Percentiles rank a stretch among this genome's conserved stretches.
These are phyloP conservation scores for Colletes collaris DNA, from an alignment of 2,888 invertebrate genomes.

Conservation along the genomic window DNA sequence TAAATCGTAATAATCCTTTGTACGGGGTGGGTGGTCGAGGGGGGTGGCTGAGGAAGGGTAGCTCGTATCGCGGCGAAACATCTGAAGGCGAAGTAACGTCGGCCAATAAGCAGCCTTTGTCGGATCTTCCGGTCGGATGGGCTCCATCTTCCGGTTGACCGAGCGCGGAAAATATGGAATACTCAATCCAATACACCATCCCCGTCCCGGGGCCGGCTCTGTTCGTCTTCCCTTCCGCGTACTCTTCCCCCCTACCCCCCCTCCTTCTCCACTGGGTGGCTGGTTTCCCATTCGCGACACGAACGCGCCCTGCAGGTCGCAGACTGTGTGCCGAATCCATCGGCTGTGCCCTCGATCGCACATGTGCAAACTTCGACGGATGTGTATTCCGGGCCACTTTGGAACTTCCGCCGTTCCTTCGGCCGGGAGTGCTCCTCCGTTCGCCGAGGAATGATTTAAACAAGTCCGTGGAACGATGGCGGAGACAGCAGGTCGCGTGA, in stretches of 20 bases:
- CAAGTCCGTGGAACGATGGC: too few relatives aligned
- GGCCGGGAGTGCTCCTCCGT: not conserved
- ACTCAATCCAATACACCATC: constrained; percentile 76
- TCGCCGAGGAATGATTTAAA: too few relatives aligned
- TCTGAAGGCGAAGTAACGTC: constrained; percentile 72
- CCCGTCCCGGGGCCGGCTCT: constrained; percentile 1
- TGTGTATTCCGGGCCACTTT: not conserved
- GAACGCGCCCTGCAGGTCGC: constrained; percentile 62
- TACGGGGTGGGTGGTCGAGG: not conserved
- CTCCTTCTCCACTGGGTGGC: not conserved
- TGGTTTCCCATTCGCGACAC: constrained; percentile 69
- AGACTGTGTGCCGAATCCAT: constrained; percentile 57
- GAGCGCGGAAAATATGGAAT: constrained; percentile 80
- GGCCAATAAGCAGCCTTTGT: constrained; percentile 81
- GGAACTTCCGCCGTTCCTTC: constrained; percentile 30
- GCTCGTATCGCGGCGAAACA: constrained; percentile 57
- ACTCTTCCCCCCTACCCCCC: constrained; percentile 17
- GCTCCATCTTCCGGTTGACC: constrained; percentile 76
- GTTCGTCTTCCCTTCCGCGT: constrained; percentile 31
- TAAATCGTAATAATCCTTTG: constrained; percentile 67
- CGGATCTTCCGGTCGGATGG: constrained; percentile 77
- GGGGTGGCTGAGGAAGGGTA: constrained; percentile 2
- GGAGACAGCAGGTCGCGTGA: too few relatives aligned
- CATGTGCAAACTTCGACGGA: constrained; percentile 10
- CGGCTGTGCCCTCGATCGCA: constrained; percentile 6